These are phyloP conservation scores for Hippocampus comes DNA, from an alignment of 2,113 vertebrate genomes.

Conservation along the genomic window DNA sequence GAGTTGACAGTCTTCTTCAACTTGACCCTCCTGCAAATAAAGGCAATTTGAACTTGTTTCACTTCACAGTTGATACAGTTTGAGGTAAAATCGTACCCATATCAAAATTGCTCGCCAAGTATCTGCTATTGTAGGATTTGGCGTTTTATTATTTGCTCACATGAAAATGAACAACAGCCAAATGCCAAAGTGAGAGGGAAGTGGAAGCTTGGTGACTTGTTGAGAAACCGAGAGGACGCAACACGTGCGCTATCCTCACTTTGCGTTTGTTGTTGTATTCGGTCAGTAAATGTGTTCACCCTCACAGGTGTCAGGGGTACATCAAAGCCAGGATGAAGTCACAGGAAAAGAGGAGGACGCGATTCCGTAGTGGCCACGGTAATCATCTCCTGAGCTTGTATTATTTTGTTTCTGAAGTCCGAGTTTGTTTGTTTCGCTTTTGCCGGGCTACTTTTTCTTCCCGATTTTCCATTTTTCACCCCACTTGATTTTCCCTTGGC, in stretches of 20 bases:
- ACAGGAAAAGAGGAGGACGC: conserved; percentile 89
- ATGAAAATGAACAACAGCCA: no score
- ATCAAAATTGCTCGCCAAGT: background rate
- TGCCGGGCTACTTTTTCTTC: background rate
- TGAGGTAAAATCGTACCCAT: background rate
- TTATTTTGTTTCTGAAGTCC: background rate
- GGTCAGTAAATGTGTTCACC: conserved; percentile 4
- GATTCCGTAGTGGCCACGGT: conserved; percentile 90
- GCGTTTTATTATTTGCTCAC: no score
- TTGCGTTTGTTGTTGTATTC: no score
- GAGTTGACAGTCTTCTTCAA: conserved; percentile 11
- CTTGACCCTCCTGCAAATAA: conserved; percentile 1
- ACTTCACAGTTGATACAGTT: background rate
- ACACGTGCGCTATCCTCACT: no score
- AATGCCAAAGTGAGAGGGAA: no score
- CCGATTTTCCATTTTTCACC: background rate
- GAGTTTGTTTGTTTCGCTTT: background rate
- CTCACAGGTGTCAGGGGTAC: conserved; percentile 90
- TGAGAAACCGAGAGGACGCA: no score
- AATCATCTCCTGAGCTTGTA: conserved; percentile 16
- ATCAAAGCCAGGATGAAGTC: conserved; percentile 99
- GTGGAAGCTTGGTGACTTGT: no score
- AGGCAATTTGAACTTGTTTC: background rate
- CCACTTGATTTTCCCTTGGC: no score
- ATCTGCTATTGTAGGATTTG: background rate